phyloP scores from a whole-genome alignment of 1,140 invertebrate genomes.

The Apis mellifera region DNA sequence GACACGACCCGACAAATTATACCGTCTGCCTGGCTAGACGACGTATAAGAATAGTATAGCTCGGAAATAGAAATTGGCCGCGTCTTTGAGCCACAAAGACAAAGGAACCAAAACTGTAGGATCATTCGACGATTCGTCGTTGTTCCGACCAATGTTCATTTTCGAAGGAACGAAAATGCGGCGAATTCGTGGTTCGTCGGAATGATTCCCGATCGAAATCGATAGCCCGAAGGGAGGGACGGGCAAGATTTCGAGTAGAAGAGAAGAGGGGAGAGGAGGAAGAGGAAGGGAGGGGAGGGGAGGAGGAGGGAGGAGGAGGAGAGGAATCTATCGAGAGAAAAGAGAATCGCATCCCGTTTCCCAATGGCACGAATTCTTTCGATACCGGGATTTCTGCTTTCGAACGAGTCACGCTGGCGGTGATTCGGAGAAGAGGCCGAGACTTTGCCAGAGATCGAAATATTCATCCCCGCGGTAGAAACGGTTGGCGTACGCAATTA shows the following conservation, averaged over 20 bases:
- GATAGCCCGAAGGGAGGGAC: conserved; percentile 17
- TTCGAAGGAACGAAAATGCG: background rate
- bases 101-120: conserved; percentile 5
- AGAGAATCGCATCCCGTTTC: conserved; percentile 3
- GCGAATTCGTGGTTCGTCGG: conserved; percentile 31
- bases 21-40: conserved; percentile 64
- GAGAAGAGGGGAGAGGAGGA: background rate
- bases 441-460: conserved; percentile 64
- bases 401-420: conserved; percentile 48
- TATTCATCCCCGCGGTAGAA: conserved; percentile 71
- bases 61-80: conserved; percentile 42
- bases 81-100: conserved; percentile 38
- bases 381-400: conserved; percentile 35
- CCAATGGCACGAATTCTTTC: conserved; percentile 48
- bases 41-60: conserved; percentile 51
- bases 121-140: conserved; percentile 40
- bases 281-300: fast-evolving
- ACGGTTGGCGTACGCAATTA: conserved; percentile 66
- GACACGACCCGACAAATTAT: conserved; percentile 66
- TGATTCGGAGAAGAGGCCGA: conserved; percentile 63
- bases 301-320: background rate
- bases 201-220: conserved; percentile 32
- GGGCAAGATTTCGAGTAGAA: background rate
- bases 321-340: background rate
- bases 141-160: background rate